Evolutionary conservation across 1,140 invertebrate species (phyloP), one percentile per base, ranked within the genome.

Genomic region (Euschistus heros): DNA sequence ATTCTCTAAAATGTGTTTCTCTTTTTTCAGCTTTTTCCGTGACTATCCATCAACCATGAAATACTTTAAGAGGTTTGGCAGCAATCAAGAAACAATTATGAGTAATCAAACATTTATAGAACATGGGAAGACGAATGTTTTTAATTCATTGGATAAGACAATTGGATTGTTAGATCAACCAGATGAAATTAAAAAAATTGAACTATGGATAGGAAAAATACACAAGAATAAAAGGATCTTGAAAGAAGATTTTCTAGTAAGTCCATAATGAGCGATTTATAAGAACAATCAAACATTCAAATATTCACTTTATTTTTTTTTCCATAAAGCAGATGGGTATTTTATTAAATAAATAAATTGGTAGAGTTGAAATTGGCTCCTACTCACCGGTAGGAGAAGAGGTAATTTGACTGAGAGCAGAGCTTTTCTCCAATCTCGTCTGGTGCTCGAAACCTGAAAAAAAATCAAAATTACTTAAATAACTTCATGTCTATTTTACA

Each of bases 391-490:
- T 54, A 22, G 64, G 66, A 5, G 69, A 67, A 15, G 70, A 67
- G 24, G 68, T 63, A 26, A 64, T 52, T 20, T 37, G 66, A 33
- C 66, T 63, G 24, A 68, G 61, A 37, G 57, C 63, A 15, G 68
- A 64, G 62, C 22, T 68, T 62, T 71, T 69, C 8, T 71, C 70
- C 13, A 68, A 52, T n/a, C 69, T 47, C 14, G 24, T 65, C 42
- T 70, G 69, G 26, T 64, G 22, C 4, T 70, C 69, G 52, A 70
- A 67, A 62, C 67, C 70, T 71, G 67, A 24, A 70, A 70, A n/a
- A n/a, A n/a, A n/a, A n/a, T n/a, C n/a, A n/a, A n/a, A n/a, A n/a
- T n/a, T n/a, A n/a, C n/a, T n/a, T n/a, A n/a, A n/a, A n/a, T n/a
- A n/a, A n/a, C n/a, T n/a, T n/a, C n/a, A n/a, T n/a, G n/a, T n/a